A percentile compares a stretch with the other conserved stretches of the same genome.
These are phyloP conservation scores for Indri indri DNA, from an alignment of 2,113 vertebrate species.

Conservation along the genomic window DNA sequence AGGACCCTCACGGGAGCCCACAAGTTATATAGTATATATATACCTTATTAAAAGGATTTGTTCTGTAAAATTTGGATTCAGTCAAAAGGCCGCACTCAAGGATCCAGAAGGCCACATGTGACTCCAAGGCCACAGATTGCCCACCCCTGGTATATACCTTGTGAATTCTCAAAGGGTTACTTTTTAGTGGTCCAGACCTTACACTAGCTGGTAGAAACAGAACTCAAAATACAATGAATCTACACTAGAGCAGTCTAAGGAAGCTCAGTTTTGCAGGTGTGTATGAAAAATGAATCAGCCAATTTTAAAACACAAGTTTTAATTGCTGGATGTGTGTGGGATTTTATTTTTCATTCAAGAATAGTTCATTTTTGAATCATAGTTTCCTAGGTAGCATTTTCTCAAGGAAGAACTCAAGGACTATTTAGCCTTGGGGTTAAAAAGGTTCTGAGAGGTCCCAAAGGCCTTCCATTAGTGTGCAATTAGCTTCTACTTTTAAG, in stretches of 20 bases:
- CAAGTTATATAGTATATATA: too few species aligned
- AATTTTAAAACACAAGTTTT: neutral
- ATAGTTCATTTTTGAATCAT: neutral
- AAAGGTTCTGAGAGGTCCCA: neutral
- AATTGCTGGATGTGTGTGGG: neutral
- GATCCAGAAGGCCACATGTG: too few species aligned
- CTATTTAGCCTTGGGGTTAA: neutral
- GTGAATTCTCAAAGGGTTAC: neutral
- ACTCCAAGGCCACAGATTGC: too few species aligned
- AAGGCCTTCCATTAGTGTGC: too few species aligned
- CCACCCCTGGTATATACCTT: neutral
- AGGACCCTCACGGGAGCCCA: neutral
- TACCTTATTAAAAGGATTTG: too few species aligned
- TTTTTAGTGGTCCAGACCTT: neutral
- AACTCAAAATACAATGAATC: neutral
- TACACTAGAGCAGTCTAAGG: neutral
- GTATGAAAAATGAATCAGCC: neutral
- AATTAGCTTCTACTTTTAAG: neutral
- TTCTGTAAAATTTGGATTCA: too few species aligned
- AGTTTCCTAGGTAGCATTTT: neutral
- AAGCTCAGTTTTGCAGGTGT: neutral
- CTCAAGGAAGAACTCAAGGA: neutral
- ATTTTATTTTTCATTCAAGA: neutral
- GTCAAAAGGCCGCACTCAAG: too few species aligned
- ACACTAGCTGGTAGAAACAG: neutral